These are phyloP conservation scores for Elachura formosa DNA, from an alignment of 2,113 vertebrate species.

Conservation along the genomic window DNA sequence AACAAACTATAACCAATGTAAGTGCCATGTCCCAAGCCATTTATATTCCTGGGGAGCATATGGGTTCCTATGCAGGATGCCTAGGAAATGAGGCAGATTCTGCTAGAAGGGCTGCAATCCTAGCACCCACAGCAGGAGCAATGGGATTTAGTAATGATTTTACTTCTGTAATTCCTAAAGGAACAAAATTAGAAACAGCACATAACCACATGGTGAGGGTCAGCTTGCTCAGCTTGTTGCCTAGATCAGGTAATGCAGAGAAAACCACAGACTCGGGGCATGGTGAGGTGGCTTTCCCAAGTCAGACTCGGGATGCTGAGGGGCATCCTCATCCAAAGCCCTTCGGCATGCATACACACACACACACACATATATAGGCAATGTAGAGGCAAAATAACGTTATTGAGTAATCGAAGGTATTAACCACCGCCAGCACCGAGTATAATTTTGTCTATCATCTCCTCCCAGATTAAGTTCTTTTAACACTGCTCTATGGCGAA, in stretches of 20 bases:
- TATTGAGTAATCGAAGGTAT: accelerated
- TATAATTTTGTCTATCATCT: not conserved
- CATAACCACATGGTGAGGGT: not conserved
- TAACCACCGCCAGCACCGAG: not conserved
- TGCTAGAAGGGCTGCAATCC: not conserved
- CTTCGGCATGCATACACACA: too few relatives aligned
- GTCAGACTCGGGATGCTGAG: not conserved
- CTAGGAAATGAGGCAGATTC: not conserved
- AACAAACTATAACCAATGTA: not conserved
- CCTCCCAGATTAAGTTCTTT: not conserved
- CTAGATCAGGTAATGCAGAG: not conserved
- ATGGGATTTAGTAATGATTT: not conserved
- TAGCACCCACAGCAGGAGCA: not conserved
- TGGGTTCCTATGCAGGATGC: not conserved
- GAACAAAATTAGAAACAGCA: not conserved
- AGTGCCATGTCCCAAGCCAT: not conserved
- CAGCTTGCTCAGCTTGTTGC: not conserved
- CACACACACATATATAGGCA: accelerated
- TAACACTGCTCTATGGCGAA: not conserved
- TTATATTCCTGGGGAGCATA: not conserved
- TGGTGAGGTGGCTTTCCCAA: not conserved
- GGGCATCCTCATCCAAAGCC: not conserved
- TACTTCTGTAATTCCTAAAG: not conserved
- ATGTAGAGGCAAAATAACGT: not conserved
- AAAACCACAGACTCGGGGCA: accelerated